Evolutionary conservation across 2,888 invertebrate genomes (phyloP), one percentile per base, ranked within the genome.

Genomic region (Drosophila dives): DNA sequence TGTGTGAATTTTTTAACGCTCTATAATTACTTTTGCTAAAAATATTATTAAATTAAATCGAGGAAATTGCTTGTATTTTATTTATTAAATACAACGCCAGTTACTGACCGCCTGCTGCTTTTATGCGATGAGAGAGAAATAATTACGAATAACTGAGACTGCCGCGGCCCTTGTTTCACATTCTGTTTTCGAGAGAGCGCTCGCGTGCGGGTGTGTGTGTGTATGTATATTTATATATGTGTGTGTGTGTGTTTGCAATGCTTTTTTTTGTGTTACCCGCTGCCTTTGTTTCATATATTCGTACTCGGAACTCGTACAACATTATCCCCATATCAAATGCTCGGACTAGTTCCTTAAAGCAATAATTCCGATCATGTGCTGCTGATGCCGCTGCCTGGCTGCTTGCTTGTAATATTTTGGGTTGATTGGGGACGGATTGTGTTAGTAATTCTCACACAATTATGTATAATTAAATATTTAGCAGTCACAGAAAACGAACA

Each of bases 311-410:
- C 51, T 79, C 70, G 34, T 38, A 75, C 70, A 81, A 77, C 68
- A 78, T 81, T 86, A 80, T 77, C 84, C 83, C 84, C 83, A 86
- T 89, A 84, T 84, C 75, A 81, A 89, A 86, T 78, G 71, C 78
- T 80, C 77, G 65, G 65, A 55, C 64, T 81, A 78, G 83, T 80
- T 69, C 86, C 69, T 60, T 55, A 69, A 69, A 72, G 65, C 54
- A 75, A 71, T 65, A 75, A 64, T 80, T 83, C 84, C 81, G 87
- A 89, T 84, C 83, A 84, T 84, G 83, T 89, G 83, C 89, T 70
- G 45, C 15, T 45, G 12, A 6, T 12, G 23, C 45, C 45, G 20
- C 7, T 20, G 45, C 45, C 45, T 45, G 45, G 8, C 7, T 23
- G 63, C 50, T 68, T 63, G 67, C 23, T 63, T 53, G 49, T 29